Base-by-base conservation (phyloP, 2,113 vertebrate species). In the Vulpes lagopus region DNA sequence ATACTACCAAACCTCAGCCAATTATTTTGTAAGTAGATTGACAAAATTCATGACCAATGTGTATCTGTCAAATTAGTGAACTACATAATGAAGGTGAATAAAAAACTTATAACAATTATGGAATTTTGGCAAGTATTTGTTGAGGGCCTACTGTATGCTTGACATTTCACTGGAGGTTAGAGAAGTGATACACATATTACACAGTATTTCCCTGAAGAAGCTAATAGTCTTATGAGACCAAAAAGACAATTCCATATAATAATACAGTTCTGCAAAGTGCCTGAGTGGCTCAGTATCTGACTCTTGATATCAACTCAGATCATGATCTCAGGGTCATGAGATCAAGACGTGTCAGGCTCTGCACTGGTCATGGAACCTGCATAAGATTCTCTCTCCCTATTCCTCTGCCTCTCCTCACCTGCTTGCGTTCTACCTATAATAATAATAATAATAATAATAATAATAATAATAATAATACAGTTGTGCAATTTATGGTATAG, bases 71-170 rank as follows among this genome's bases (percentile, higher is more conserved):
- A 73, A 74, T 79, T 88, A 91, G 20, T 80, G 15, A 83, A 79
- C n/a, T 67, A 49, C 78, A 91, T 88, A 7, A 12, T 92, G 78
- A 80, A 57, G 11, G 25, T 60, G 23, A 95, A 60, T 76, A 27
- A 73, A 92, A 82, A 82, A 22, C 11, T 8, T 64, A 6, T 88
- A 87, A 93, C 19, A 51, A 73, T 51, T 73, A 64, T 20, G 23
- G 14, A 85, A 96, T 83, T 93, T 87, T 27, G 81, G 11, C 64
- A 91, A 92, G 19, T 69, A 19, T 85, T 89, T 92, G n/a, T 85
- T 82, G 32, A 94, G 23, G 51, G 15, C 19, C 51, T 82, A 57
- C 38, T 78, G 6, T 53, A 51, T 38, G 17, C 3, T 7, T 62
- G 81, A 82, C 22, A 49, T 22, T 62, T 53, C 22, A 3, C 59